Base-by-base conservation (phyloP, 2,797 vertebrate species). In the Hybognathus amarus region DNA sequence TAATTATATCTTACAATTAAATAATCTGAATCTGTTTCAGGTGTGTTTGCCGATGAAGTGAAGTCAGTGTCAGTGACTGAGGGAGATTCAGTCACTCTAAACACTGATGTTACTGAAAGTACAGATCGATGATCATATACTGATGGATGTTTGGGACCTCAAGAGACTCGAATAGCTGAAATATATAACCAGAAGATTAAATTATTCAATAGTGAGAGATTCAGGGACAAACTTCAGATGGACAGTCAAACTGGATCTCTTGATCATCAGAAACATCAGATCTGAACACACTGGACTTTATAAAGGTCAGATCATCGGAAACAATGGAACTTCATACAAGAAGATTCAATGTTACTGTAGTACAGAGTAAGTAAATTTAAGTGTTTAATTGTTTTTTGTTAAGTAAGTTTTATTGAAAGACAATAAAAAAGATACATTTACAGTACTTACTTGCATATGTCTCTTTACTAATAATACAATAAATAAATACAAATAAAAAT, bases 71-170 rank as follows among this genome's bases (percentile, higher is more conserved):
- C 52, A 61, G 79, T 80, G 18, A 75, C 1, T 0, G 80, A 82
- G 12, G 80, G 71, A 75, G 71, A 82, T 40, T 76, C 33, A 22
- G 45, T 82, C 1, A 1, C 47, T 54, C 11, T 82, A 17, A 6
- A 82, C 47, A 2, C 80, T 82, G 2, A 42, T 67, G 0, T 75
- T 27, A 54, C 36, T 1, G 0, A 50, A 52, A 50, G 3, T 66
- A 27, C 27, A 13, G 56, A 27, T 0, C 2, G 0, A 7, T 0
- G 59, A 74, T 50, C 27, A 5, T 15, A 66, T 82, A 27, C 0
- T 82, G 45, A n/a, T 82, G 80, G 80, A 66, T 6, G 33, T 75
- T 75, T 82, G 80, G 80, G 80, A 74, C 1, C 5, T 52, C 3
- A 5, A 40, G 70, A 54, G 0, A 52, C 3, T 10, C 45, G 56